Evolutionary conservation across 2,113 vertebrate species (phyloP), one percentile per base, ranked within the genome.

Genomic region (Hymenochirus boettgeri): DNA sequence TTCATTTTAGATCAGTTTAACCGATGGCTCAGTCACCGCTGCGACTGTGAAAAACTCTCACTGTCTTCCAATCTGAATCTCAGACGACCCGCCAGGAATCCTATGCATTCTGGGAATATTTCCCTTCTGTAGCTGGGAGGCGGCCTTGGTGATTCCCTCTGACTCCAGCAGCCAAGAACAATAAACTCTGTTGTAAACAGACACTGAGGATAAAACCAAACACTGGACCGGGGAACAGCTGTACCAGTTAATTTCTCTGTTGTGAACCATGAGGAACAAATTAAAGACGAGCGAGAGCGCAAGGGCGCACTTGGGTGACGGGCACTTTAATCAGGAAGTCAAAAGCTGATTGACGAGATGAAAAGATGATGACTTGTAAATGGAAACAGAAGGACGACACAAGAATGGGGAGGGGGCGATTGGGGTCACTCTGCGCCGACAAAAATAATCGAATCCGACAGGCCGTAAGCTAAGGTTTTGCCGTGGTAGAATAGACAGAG

Each of bases 241-340:
- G 87, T 84, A 80, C 79, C 80, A 82, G 85, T 88, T 88, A 85
- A 88, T 86, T 85, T 85, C 82, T 86, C 86, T 81, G 87, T 83
- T 86, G 85, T 84, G 87, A 79, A 84, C 88, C 88, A 89, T 85
- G 82, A 89, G 88, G 88, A 89, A 87, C 85, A 86, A 87, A 89
- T 90, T 89, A 89, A 89, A 88, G 88, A 87, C 77, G 83, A 86
- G 87, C 82, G n/a, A n/a, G 80, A 79, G 82, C 82, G 82, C 81
- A 33, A 31, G 77, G 75, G 77, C 76, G 83, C 81, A 83, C 83
- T 83, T 73, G 79, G 83, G 86, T 89, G 87, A 89, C 86, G 87
- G 88, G 86, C 82, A 87, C 86, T 89, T 88, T 90, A 89, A 89
- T 90, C 86, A 89, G 88, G 83, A 89, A 90, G 87, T 89, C 86